Percentiles rank a stretch among this genome's conserved stretches.
Evolutionary conservation across 35 echinoderm and acorn worm genomes (phyloP).

Genomic region (Apostichopus parvimensis): DNA sequence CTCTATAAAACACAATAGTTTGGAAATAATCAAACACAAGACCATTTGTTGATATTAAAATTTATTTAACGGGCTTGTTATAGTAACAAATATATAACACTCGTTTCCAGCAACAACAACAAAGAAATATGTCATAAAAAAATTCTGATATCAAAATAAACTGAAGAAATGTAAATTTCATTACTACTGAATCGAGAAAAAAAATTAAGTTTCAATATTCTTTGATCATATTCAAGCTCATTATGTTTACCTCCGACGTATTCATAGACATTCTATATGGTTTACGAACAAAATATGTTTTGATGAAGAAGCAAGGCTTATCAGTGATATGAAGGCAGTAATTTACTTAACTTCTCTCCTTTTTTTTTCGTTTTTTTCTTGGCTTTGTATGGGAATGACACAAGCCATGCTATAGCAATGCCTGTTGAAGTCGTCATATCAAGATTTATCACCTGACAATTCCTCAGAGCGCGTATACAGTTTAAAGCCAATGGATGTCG

Average conservation of each 20-base stretch:
- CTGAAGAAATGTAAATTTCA: background rate
- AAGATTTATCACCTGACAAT: slow-evolving; percentile 37
- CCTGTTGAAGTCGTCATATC: slow-evolving; percentile 33
- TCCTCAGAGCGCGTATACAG: slow-evolving; percentile 27
- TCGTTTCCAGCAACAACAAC: background rate
- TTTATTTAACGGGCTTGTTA: slow-evolving; percentile 32
- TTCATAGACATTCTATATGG: too few relatives aligned
- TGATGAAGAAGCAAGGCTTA: background rate
- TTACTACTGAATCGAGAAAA: background rate
- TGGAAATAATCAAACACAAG: slow-evolving; percentile 1
- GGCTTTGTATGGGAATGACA: slow-evolving; percentile 35
- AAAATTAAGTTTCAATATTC: background rate
- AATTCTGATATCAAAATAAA: background rate
- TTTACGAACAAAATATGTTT: background rate
- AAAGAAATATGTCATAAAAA: slow-evolving; percentile 33
- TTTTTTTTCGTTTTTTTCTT: too few relatives aligned
- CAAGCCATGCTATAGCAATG: slow-evolving; percentile 19
- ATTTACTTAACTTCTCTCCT: background rate
- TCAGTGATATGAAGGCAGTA: background rate
- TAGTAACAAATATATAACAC: slow-evolving; percentile 14
- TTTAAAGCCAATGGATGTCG: background rate
- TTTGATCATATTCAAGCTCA: too few relatives aligned
- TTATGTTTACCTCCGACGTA: too few relatives aligned
- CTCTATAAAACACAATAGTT: background rate
- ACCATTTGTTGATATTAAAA: slow-evolving; percentile 38